Base-by-base conservation (phyloP, 2,888 invertebrate species). In the Leptopilina drosophilae region DNA sequence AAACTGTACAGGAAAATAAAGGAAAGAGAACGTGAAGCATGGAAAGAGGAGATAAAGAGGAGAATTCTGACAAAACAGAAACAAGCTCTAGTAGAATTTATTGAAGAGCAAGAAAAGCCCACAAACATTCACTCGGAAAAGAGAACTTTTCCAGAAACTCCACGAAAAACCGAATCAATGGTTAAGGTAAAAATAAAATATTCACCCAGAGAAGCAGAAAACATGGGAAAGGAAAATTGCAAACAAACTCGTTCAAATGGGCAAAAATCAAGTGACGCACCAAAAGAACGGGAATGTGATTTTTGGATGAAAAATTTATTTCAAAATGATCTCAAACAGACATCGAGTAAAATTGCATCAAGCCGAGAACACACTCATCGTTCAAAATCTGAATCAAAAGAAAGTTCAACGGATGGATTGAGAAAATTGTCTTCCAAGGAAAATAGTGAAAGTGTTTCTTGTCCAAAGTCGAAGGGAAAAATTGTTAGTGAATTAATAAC, bases 1-100 rank as follows among this genome's bases (percentile, higher is more conserved):
- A 95, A 95, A 88, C 94, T 89, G 46, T 88, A 91, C 14, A 84
- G 88, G 62, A 91, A 91, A 80, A 94, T 95, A 49, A 95, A 95
- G 88, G 94, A 95, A 88, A 88, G 93, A 12, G 92, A 93, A 85
- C 91, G 91, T 56, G 91, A 91, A 82, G 90, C 91, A 81, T 90
- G 91, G 82, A 90, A 88, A 76, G 88, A 87, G 85, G 86, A 88
- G 84, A 90, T 85, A 53, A 88, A 85, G 80, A 82, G 80, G 20
- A 91, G 88, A 81, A 87, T 91, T 77, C 80, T 87, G 42, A 77
- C 59, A 0, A 88, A 88, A 33, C 89, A 90, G 42, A 84, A 86
- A 62, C 65, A 67, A 20, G 79, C 87, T 56, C 79, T 88, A 8
- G 80, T 83, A 14, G 85, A 88, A 80, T 82, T 87, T 73, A 76